A percentile compares a stretch with the other conserved stretches of the same genome.
Conservation (phyloP, 2,113 vertebrate species). For the Conger conger region DNA sequence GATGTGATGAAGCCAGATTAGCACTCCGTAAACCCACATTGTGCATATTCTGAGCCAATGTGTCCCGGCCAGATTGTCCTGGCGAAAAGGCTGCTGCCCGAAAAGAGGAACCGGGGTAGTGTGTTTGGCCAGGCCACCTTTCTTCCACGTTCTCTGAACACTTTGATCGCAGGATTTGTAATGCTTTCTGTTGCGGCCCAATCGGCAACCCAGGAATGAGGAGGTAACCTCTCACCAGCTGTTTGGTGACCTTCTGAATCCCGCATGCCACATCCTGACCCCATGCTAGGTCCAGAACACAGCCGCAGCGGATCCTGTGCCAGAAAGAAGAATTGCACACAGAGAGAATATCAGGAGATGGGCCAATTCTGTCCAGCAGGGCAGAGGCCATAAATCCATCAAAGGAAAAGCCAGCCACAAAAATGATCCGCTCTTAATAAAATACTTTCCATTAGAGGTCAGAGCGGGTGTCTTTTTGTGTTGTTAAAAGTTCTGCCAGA, state of each 20-base stretch:
- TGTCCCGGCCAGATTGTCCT: background rate
- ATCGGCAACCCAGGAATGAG: conserved; percentile 28
- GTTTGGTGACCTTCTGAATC: conserved; percentile 57
- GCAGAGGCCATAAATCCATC: conserved; percentile 46
- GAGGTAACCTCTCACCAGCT: conserved; percentile 50
- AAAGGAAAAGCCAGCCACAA: conserved; percentile 39
- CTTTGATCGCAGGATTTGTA: background rate
- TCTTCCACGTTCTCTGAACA: background rate
- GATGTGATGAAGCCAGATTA: background rate
- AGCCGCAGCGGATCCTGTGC: conserved; percentile 35
- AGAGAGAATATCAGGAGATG: conserved; percentile 41
- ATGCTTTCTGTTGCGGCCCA: conserved; percentile 18
- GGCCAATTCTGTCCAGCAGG: conserved; percentile 45
- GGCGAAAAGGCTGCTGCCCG: background rate
- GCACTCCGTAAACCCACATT: background rate
- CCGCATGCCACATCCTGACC: background rate
- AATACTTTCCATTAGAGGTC: conserved; percentile 41
- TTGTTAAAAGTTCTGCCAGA: background rate
- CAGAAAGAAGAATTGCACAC: conserved; percentile 38
- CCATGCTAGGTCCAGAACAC: conserved; percentile 49
- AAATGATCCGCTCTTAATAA: conserved; percentile 38
- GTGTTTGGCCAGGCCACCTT: background rate
- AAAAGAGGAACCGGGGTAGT: too few relatives aligned
- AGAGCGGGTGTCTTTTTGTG: conserved; percentile 17
- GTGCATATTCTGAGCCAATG: background rate